A percentile compares a stretch with the other conserved stretches of the same genome.
These are phyloP conservation scores for Drosophila austrosaltans DNA, from an alignment of 2,888 invertebrate species.

Conservation along the genomic window DNA sequence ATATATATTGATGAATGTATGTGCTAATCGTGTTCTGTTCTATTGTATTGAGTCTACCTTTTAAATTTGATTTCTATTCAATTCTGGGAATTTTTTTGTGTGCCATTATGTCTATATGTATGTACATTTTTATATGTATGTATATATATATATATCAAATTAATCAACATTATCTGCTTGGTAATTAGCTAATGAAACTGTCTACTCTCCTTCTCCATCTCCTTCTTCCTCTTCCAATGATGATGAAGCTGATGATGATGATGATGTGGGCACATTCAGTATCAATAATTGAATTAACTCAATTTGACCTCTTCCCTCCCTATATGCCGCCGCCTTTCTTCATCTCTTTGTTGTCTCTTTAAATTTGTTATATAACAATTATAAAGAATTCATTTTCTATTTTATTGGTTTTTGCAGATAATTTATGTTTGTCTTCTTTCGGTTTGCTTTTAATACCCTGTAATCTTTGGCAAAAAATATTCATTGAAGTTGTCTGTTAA, in stretches of 20 bases:
- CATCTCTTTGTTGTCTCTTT: too few relatives aligned
- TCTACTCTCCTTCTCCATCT: slow-evolving; percentile 3
- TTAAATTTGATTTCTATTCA: slow-evolving; percentile 9
- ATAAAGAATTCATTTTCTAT: not conserved
- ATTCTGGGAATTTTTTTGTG: slow-evolving; percentile 5
- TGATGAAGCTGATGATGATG: slow-evolving; percentile 3
- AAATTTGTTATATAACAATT: not conserved
- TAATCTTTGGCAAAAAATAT: not conserved
- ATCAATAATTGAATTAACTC: slow-evolving; percentile 18
- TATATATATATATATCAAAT: slow-evolving; percentile 15
- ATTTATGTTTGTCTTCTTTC: not conserved
- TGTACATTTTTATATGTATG: not conserved
- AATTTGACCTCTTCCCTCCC: not conserved
- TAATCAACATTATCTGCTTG: slow-evolving; percentile 22
- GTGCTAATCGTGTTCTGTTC: slow-evolving; percentile 1
- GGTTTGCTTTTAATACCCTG: not conserved
- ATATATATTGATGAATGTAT: not conserved
- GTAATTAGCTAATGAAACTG: slow-evolving; percentile 14
- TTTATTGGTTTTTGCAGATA: not conserved
- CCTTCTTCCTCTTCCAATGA: not conserved
- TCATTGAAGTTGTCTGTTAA: not conserved
- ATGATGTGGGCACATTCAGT: slow-evolving; percentile 2
- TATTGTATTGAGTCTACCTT: slow-evolving; percentile 4
- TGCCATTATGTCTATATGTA: slow-evolving; percentile 7
- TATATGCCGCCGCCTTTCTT: not conserved